Evolutionary conservation across 2,113 vertebrate genomes (phyloP).

Genomic region (Mionectes macconnelli): DNA sequence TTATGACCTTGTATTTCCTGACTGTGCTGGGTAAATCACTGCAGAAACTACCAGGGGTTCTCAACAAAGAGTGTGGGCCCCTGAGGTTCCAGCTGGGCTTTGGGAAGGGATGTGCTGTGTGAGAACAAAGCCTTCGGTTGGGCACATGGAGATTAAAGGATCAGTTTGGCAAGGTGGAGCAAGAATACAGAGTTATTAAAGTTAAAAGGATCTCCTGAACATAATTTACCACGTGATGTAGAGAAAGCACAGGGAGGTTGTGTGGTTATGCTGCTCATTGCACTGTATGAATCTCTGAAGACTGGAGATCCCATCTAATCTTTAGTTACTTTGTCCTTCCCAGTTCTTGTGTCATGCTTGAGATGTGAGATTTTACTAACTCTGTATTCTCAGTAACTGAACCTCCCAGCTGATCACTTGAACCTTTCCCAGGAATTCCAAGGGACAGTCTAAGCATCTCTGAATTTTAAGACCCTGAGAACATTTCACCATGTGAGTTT

Average conservation of each 20-base stretch:
- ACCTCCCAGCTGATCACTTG: neutral
- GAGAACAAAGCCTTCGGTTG: neutral
- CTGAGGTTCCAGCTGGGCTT: neutral
- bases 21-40: neutral
- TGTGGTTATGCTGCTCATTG: neutral
- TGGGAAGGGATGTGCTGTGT: neutral
- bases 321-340: neutral
- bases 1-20: neutral
- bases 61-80: neutral
- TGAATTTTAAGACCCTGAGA: neutral
- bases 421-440: conserved; percentile 15
- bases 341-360: neutral
- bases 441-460: neutral
- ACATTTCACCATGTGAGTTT: neutral
- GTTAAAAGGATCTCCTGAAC: neutral
- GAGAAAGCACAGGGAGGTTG: neutral
- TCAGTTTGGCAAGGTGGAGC: neutral
- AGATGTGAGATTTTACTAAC: neutral
- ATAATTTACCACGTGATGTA: neutral
- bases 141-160: neutral
- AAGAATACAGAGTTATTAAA: neutral
- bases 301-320: neutral
- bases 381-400: neutral
- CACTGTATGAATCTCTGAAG: neutral
- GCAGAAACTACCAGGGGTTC: neutral